A percentile compares a stretch with the other conserved stretches of the same genome.
phyloP scores from a whole-genome alignment of 2,888 invertebrate genomes.

The Cheilosia scutellata region DNA sequence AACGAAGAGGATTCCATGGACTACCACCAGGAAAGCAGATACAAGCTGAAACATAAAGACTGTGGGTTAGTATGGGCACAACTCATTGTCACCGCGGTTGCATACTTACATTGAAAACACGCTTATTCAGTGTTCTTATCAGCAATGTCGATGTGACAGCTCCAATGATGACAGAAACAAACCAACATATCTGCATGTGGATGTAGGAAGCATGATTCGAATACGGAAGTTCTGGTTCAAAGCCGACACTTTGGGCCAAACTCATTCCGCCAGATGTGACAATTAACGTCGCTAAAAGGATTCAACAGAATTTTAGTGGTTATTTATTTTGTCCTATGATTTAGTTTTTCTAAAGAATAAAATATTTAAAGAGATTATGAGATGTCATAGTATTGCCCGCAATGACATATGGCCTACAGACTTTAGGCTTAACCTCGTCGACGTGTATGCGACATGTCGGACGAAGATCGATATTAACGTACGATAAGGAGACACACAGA shows the following conservation, averaged over 20 bases:
- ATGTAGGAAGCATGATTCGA: neutral
- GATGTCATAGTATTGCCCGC: no score
- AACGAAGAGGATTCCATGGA: constrained; percentile 79
- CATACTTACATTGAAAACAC: constrained; percentile 35
- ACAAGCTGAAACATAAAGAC: constrained; percentile 9
- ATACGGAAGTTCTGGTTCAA: neutral
- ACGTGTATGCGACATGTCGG: no score
- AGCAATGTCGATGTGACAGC: constrained; percentile 76
- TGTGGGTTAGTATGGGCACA: no score
- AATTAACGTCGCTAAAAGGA: constrained; percentile 59
- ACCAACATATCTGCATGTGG: constrained; percentile 79
- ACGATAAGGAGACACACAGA: no score
- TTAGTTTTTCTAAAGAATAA: no score
- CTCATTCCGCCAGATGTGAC: constrained; percentile 79
- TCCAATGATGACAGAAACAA: constrained; percentile 80
- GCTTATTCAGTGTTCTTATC: constrained; percentile 60
- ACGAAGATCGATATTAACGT: no score
- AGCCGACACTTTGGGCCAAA: constrained; percentile 79
- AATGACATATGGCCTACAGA: no score
- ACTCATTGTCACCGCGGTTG: no score
- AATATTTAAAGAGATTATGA: no score
- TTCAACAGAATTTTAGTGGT: no score
- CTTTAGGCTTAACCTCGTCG: no score
- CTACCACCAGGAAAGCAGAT: constrained; percentile 68
- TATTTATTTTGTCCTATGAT: no score